Evolutionary conservation across 2,888 invertebrate genomes (phyloP), one percentile per base, ranked within the genome.

Genomic region (Eucriotettix oculatus): DNA sequence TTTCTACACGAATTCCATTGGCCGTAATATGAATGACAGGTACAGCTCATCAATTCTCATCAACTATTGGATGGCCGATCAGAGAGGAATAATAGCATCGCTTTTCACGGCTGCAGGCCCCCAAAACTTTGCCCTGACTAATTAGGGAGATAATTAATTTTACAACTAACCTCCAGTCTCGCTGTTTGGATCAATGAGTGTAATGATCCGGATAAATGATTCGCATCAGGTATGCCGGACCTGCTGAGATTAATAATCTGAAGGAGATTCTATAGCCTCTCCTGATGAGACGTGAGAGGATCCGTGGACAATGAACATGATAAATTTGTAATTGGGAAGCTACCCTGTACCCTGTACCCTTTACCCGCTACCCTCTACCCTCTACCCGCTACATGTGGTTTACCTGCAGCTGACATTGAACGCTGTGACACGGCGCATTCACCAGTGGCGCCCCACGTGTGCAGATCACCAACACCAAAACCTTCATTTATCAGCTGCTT

Each of bases 91-190:
- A 60, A 62, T 60, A 55, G 60, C 52, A n/a, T 44, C 58, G 54
- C 60, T 48, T 17, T 56, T 54, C 59, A 57, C 59, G 57, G 53
- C 59, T 61, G 59, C 58, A 43, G 56, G 56, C 58, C 42, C 52
- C 42, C 53, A 40, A 60, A 60, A 62, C 58, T 62, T 62, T 54
- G 60, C 56, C 60, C 56, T 42, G 60, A 62, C 60, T 60, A 62
- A 62, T 62, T 62, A 62, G 58, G 54, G 44, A 62, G 60, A 62
- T 62, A 62, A 62, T 62, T 62, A 62, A 62, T 62, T 62, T 62
- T 62, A 62, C 60, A 62, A 62, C 58, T 62, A 62, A 57, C 60
- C 62, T 62, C 60, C 60, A 53, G 54, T 40, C 41, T 52, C 55
- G 58, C 44, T 41, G 56, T 58, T 58, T 17, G 53, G 58, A 58